Conservation (phyloP, 2,113 vertebrate species). For the Tretioscincus oriximinensis region DNA sequence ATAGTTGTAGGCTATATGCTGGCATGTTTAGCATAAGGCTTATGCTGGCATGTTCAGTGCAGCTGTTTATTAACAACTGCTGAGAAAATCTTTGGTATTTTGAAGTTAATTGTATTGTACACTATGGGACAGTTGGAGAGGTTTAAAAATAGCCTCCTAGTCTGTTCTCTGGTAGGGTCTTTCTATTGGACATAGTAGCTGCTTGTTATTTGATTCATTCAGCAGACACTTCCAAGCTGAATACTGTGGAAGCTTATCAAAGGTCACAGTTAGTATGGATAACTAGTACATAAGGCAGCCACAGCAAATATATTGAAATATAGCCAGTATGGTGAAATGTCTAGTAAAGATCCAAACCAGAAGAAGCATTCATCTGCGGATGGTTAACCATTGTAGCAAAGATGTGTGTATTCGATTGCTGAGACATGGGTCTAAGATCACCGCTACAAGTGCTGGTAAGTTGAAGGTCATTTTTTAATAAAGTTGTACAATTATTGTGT, state of each 20-base stretch:
- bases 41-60: slow-evolving; percentile 39
- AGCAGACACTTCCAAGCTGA: slow-evolving; percentile 58
- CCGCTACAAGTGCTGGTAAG: slow-evolving; percentile 77
- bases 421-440: slow-evolving; percentile 82
- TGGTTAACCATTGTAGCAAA: slow-evolving; percentile 90
- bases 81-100: slow-evolving; percentile 41
- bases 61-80: slow-evolving; percentile 67
- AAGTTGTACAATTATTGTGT: not conserved
- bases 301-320: slow-evolving; percentile 31
- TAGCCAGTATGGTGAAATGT: slow-evolving; percentile 82
- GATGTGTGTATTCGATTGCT: slow-evolving; percentile 89
- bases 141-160: slow-evolving; percentile 87
- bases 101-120: slow-evolving; percentile 61
- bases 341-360: slow-evolving; percentile 93
- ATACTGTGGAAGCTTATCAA: slow-evolving; percentile 57
- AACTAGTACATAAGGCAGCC: slow-evolving; percentile 42
- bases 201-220: slow-evolving; percentile 85
- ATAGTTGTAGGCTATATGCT: too few species aligned
- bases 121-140: slow-evolving; percentile 63
- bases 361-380: slow-evolving; percentile 84
- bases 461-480: slow-evolving; percentile 44
- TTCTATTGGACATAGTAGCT: slow-evolving; percentile 80
- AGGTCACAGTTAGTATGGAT: slow-evolving; percentile 64
- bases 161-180: slow-evolving; percentile 81
- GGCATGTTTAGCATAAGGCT: slow-evolving; percentile 44